Evolutionary conservation across 1,140 invertebrate genomes (phyloP).

Genomic region (Heliconius melpomene): DNA sequence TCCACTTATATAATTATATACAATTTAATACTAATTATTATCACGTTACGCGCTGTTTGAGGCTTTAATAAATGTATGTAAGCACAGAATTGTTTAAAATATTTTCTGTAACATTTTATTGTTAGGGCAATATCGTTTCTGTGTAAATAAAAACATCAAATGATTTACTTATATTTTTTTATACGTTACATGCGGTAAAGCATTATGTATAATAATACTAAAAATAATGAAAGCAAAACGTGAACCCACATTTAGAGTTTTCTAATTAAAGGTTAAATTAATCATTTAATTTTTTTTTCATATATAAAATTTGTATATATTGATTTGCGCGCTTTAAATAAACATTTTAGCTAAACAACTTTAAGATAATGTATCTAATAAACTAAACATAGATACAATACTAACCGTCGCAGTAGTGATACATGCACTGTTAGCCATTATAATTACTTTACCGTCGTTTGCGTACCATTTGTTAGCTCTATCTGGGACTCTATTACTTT

Average conservation of each 20-base stretch:
- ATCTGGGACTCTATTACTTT: slow-evolving; percentile 71
- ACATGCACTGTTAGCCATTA: slow-evolving; percentile 44
- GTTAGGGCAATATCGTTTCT: not conserved
- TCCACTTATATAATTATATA: slow-evolving; percentile 62
- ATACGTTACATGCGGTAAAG: too few relatives aligned
- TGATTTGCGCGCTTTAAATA: not conserved
- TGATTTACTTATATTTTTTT: not conserved
- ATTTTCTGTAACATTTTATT: not conserved
- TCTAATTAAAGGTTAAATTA: not conserved
- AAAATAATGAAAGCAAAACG: not conserved
- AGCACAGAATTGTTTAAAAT: slow-evolving; percentile 7
- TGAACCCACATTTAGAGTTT: not conserved
- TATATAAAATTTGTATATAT: not conserved
- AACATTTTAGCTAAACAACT: slow-evolving; percentile 12
- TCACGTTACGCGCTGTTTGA: slow-evolving; percentile 69
- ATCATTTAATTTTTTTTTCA: not conserved
- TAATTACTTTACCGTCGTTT: slow-evolving; percentile 66
- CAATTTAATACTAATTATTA: slow-evolving; percentile 76
- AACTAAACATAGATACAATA: slow-evolving; percentile 30
- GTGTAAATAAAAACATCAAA: not conserved
- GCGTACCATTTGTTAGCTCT: slow-evolving; percentile 77
- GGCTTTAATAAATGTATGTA: slow-evolving; percentile 26
- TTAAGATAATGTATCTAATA: slow-evolving; percentile 36
- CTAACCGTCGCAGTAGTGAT: slow-evolving; percentile 25
- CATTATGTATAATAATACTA: too few relatives aligned